Evolutionary conservation across 1,140 invertebrate species (phyloP), one percentile per base, ranked within the genome.

Genomic region (Halictus rubicundus): DNA sequence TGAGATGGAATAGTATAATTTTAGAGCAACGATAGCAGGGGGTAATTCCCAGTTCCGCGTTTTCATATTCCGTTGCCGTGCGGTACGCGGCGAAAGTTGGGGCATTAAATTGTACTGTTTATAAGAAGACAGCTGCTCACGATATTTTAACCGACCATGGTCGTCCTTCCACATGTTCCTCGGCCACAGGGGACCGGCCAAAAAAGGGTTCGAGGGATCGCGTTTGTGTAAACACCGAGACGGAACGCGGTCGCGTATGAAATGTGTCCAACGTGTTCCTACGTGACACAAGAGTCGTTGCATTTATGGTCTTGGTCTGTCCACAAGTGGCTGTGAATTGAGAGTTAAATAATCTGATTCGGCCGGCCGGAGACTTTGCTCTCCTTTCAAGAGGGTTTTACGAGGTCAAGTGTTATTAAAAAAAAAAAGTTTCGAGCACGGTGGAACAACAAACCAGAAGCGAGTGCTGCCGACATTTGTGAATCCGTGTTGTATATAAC

Each of bases 71-170:
- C 3, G 25, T 61, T 54, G 27, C 7, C 1, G 10, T 32, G 23
- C 54, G 21, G 69, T 65, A n/a, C 16, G 46, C 27, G 39, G 66
- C 37, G 37, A 64, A 16, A 52, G 42, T 63, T 7, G 37, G 8
- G 4, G 7, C 59, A 73, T 73, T 65, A 79, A 79, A 79, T 57
- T 14, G 21, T 52, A 59, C 54, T 78, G 83, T 83, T 85, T 85
- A 81, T 39, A 59, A 68, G 49, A 59, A 14, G 60, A 52, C 83
- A 85, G 82, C 83, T 84, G 83, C 72, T 52, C 27, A 27, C 78
- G 59, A 85, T 85, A 81, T 81, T 83, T 84, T 68, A 80, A 76
- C 81, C 52, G 71, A 61, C 61, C 54, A 49, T 68, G 63, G 27
- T 68, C 59, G 46, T 69, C 25, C 37, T n/a, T 68, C 57, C 69